Evolutionary conservation across 2,888 invertebrate species (phyloP).

Genomic region (Tinea trinotella): DNA sequence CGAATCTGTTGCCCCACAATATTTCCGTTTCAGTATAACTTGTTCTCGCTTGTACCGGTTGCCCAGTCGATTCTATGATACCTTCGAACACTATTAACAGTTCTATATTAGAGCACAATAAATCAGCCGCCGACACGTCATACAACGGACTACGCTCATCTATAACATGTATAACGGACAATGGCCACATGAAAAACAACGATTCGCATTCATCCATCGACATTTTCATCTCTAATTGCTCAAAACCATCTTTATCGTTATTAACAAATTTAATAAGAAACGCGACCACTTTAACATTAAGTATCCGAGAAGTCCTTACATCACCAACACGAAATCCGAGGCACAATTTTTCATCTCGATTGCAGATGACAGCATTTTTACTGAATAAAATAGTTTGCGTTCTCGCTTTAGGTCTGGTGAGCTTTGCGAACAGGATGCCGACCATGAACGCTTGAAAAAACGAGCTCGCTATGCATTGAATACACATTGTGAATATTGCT

Average conservation of each 20-base stretch:
- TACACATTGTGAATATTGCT: slow-evolving; percentile 93
- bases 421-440: slow-evolving; percentile 94
- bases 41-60: slow-evolving; percentile 84
- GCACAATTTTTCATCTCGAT: slow-evolving; percentile 87
- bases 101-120: slow-evolving; percentile 88
- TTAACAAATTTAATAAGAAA: slow-evolving; percentile 85
- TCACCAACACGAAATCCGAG: slow-evolving; percentile 95
- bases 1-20: slow-evolving; percentile 90
- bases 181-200: slow-evolving; percentile 97
- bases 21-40: slow-evolving; percentile 87
- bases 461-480: slow-evolving; percentile 94
- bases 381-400: slow-evolving; percentile 96
- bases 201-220: slow-evolving; percentile 89
- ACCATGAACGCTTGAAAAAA: slow-evolving; percentile 87
- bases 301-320: slow-evolving; percentile 94
- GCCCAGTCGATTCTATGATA: slow-evolving; percentile 90
- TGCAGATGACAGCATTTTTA: slow-evolving; percentile 88
- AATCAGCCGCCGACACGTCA: slow-evolving; percentile 89
- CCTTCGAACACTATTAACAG: slow-evolving; percentile 92
- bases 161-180: slow-evolving; percentile 92
- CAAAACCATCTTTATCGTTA: slow-evolving; percentile 86
- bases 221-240: slow-evolving; percentile 84
- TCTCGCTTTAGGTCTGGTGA: slow-evolving; percentile 94
- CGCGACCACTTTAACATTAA: slow-evolving; percentile 90
- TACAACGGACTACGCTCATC: slow-evolving; percentile 90